These are phyloP conservation scores for Anisognathus igniventris DNA, from an alignment of 2,797 vertebrate species.

Conservation along the genomic window DNA sequence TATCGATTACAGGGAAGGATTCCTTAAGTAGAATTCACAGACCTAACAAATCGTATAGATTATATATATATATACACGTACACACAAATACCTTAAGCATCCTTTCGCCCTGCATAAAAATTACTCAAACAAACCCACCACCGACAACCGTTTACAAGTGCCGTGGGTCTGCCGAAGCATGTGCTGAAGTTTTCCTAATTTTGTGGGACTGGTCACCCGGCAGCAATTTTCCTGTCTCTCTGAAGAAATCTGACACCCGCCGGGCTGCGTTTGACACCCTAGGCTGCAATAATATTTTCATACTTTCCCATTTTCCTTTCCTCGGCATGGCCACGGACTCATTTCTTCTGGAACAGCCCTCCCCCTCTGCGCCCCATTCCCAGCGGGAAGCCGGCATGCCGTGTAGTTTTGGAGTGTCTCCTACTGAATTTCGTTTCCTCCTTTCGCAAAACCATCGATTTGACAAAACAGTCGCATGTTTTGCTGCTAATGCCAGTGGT, in stretches of 20 bases:
- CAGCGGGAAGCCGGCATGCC: background rate
- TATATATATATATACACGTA: accelerated
- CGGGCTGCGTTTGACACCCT: background rate
- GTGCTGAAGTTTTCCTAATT: background rate
- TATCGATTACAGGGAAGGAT: background rate
- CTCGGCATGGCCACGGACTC: background rate
- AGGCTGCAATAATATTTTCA: background rate
- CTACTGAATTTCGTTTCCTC: background rate
- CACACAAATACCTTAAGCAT: background rate
- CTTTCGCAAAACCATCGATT: background rate
- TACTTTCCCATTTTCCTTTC: background rate
- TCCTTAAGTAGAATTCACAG: background rate
- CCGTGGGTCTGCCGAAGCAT: background rate
- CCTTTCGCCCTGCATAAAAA: background rate
- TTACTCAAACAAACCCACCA: background rate
- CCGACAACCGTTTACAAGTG: background rate
- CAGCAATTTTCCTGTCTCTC: background rate
- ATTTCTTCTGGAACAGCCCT: background rate
- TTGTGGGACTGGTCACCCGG: background rate
- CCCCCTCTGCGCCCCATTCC: background rate
- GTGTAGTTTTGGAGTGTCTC: background rate
- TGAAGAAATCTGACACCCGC: background rate
- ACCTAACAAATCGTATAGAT: background rate
- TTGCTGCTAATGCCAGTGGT: background rate
- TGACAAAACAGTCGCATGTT: background rate